These are phyloP conservation scores for Ambastaia sidthimunki DNA, from an alignment of 2,797 vertebrate species.

Conservation along the genomic window DNA sequence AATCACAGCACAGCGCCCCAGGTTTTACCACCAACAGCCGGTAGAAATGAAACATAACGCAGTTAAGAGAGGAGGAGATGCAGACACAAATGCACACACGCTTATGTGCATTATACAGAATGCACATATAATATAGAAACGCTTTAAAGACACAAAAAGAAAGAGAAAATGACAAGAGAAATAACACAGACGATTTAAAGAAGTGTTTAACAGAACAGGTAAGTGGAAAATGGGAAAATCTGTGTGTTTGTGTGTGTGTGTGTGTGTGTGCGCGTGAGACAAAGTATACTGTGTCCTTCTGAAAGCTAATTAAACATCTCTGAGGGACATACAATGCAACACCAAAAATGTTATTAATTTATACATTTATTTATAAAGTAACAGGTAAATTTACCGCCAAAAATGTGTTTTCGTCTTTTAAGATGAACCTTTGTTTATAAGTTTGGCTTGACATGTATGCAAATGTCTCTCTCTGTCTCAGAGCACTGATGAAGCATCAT, in stretches of 20 bases:
- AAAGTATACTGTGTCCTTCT: no score
- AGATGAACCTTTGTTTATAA: no score
- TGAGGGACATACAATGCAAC: no score
- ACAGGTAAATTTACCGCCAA: no score
- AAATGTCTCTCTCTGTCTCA: conserved; percentile 14
- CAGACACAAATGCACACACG: no score
- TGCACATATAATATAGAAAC: conserved; percentile 26
- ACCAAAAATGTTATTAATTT: no score
- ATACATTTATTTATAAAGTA: no score
- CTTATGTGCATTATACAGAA: no score
- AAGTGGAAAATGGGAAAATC: not conserved
- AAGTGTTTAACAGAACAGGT: not conserved
- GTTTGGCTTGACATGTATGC: conserved; percentile 37
- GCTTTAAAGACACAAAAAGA: conserved; percentile 4
- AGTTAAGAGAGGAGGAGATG: conserved; percentile 27
- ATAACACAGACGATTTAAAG: not conserved
- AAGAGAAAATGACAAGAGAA: conserved; percentile 13
- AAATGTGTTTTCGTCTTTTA: no score
- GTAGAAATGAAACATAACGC: conserved; percentile 49
- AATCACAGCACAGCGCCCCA: conserved; percentile 33
- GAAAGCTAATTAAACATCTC: no score
- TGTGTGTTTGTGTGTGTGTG: not conserved
- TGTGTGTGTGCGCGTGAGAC: conserved; percentile 42
- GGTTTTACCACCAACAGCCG: conserved; percentile 62
- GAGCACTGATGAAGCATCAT: not conserved